Base-by-base conservation (phyloP, 2,888 invertebrate species). In the Conistra vaccinii region DNA sequence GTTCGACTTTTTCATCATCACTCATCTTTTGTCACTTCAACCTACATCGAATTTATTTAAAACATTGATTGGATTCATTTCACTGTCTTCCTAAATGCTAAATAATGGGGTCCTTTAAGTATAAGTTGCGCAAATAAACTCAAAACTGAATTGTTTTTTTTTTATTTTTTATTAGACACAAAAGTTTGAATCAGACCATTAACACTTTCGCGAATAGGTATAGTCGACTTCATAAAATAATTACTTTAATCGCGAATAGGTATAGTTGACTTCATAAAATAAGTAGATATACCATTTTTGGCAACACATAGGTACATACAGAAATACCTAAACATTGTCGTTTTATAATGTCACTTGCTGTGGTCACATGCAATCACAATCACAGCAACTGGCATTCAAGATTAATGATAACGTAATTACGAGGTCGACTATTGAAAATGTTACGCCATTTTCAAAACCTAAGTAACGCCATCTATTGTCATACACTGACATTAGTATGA, bases 401-500 rank as follows among this genome's bases (percentile, higher is more conserved):
- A 10, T 7, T 45, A 12, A 0, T 62, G n/a, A 20, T 62, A 9
- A 5, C 39, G 5, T 17, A 61, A 39, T n/a, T 17, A 39, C 17
- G 9, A 17, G n/a, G 9, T n/a, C 17, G 14, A 61, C 0, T 35
- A n/a, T n/a, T n/a, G n/a, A n/a, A n/a, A n/a, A n/a, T n/a, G n/a
- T n/a, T n/a, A n/a, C 32, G 32, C 17, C 9, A 42, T 61, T 60
- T 29, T 67, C 0, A 35, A 42, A 63, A 29, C 23, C 3, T 9
- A 51, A 12, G 7, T 20, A 53, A 20, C 55, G 57, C 66, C 81
- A 85, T 68, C 82, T 84, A 39, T 63, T 12, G 57, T 6, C 10
- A 29, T 12, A 39, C 0, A 42, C 6, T 17, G 6, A 35, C 9
- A 71, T 60, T n/a, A 53, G 5, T 61, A 42, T 20, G n/a, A 48